Evolutionary conservation across 2,797 vertebrate genomes (phyloP), one percentile per base, ranked within the genome.

Genomic region (Rallus crepitans): DNA sequence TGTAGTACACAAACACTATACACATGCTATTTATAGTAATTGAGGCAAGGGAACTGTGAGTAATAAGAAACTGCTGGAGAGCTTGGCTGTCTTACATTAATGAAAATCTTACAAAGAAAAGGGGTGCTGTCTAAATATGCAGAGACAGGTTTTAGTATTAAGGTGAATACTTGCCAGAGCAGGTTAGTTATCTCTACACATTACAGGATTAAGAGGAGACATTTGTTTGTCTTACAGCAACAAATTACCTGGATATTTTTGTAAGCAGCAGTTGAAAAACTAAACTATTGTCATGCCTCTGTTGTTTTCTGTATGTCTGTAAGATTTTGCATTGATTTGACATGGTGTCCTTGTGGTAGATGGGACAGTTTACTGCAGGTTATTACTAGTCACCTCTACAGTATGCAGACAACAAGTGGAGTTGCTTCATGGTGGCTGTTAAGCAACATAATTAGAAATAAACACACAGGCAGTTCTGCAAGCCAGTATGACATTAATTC

Each of bases 401-500:
- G 61, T 33, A 75, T 61, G 53, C 3, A 33, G 65, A 40, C 72
- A 91, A 50, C 35, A 76, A 80, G 30, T 42, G 11, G 28, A 57
- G 53, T 59, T 92, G 30, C 50, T 94, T 70, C 82, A 39, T 56
- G 20, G 45, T 60, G 42, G 55, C 87, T 87, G 72, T 94, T 88
- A 72, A 91, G 89, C 79, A 95, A 88, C 91, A 45, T 81, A 75
- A 87, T 91, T 87, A 83, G 63, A 57, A 88, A 70, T 91, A 94
- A 88, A 79, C 52, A 66, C 66, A 72, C 55, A 81, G 69, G 53
- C 20, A 82, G 33, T 82, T 86, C 79, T 91, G 31, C 85, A 83
- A 90, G 71, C 33, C 89, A 48, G n/a, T 53, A 72, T 83, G 89
- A 82, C 88, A 96, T 92, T 84, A 87, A 66, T 94, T 90, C 89